Evolutionary conservation across 2,888 invertebrate species (phyloP).

Genomic region (Dione vanillae): DNA sequence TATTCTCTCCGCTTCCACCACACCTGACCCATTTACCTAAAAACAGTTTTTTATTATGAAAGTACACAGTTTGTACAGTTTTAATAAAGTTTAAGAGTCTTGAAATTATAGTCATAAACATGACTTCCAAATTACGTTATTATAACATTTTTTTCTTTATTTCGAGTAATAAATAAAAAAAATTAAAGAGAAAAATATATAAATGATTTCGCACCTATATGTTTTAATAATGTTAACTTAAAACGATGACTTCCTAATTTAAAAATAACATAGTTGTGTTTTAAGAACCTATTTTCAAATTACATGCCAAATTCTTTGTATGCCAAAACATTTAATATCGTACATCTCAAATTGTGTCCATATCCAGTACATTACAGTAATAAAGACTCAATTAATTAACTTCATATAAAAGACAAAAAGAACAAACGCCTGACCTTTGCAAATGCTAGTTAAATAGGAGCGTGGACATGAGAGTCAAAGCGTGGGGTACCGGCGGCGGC

Average conservation of each 20-base stretch:
- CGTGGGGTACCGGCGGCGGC: slow-evolving; percentile 34
- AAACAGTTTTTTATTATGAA: slow-evolving; percentile 42
- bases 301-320: background rate
- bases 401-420: background rate
- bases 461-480: slow-evolving; percentile 41
- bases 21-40: slow-evolving; percentile 45
- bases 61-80: slow-evolving; percentile 22
- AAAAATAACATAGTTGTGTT: too few species aligned
- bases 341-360: background rate
- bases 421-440: slow-evolving; percentile 10
- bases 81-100: slow-evolving; percentile 9
- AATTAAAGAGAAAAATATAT: too few species aligned
- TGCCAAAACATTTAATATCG: background rate
- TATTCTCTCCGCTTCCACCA: slow-evolving; percentile 35
- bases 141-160: background rate
- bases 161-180: too few species aligned
- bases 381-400: background rate
- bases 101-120: background rate
- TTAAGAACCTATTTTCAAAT: too few species aligned
- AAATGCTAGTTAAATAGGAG: slow-evolving; percentile 23
- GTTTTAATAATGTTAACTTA: too few species aligned
- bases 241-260: too few species aligned
- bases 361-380: background rate
- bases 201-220: too few species aligned
- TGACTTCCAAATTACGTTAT: background rate